Percentiles rank a stretch among this genome's conserved stretches.
Conservation (phyloP, 2,888 invertebrate species). For the Eudemis profundana region DNA sequence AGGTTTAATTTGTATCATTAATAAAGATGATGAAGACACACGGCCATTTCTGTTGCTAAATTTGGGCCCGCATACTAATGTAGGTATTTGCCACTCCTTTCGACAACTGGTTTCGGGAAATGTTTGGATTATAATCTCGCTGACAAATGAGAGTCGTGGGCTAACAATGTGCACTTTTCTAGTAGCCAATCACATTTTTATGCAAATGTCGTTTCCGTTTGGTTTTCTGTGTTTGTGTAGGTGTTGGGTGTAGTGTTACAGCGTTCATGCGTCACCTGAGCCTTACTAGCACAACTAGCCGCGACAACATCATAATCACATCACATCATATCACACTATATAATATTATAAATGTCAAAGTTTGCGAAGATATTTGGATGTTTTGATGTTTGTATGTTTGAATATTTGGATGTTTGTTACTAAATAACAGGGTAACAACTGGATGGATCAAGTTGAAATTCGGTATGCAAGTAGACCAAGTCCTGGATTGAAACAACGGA, state of each 20-base stretch:
- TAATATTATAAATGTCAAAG: too few relatives aligned
- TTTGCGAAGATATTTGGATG: too few relatives aligned
- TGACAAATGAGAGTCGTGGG: constrained; percentile 30
- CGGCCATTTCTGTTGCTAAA: constrained; percentile 54
- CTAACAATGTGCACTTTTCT: constrained; percentile 18
- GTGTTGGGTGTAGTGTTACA: background rate
- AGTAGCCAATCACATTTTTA: constrained; percentile 26
- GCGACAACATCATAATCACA: too few relatives aligned
- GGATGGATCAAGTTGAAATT: too few relatives aligned
- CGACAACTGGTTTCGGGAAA: constrained; percentile 46
- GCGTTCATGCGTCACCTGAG: background rate
- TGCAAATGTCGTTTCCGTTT: background rate
- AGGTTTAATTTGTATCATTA: constrained; percentile 79
- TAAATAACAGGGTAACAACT: too few relatives aligned
- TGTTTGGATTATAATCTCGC: constrained; percentile 30
- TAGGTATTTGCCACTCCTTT: constrained; percentile 50
- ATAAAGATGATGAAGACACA: constrained; percentile 75
- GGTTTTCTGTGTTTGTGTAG: constrained; percentile 1
- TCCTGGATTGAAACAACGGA: too few relatives aligned
- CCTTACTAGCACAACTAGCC: too few relatives aligned
- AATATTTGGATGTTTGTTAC: too few relatives aligned
- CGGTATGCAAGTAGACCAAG: too few relatives aligned
- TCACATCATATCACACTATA: too few relatives aligned
- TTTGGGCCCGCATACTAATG: constrained; percentile 53
- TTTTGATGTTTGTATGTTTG: too few relatives aligned